phyloP scores from a whole-genome alignment of 2,888 invertebrate species.

The Drosophila stalkeri region DNA sequence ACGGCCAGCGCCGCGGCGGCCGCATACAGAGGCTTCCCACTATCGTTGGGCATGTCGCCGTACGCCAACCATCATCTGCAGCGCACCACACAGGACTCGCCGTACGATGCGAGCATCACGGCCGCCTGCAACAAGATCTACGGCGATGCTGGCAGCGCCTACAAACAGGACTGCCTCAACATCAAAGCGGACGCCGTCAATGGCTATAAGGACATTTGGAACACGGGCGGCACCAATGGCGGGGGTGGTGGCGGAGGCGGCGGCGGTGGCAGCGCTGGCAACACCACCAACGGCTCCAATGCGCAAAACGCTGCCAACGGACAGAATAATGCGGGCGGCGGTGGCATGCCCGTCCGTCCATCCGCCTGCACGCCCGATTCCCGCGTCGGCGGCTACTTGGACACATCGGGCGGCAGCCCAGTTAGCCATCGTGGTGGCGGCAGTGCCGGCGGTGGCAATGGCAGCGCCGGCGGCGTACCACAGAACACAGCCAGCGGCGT shows the following conservation, averaged over 20 bases:
- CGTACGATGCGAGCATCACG: constrained; percentile 95
- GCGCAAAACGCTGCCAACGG: constrained; percentile 85
- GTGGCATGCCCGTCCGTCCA: constrained; percentile 89
- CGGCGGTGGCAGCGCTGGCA: constrained; percentile 86
- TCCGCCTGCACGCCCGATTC: constrained; percentile 96
- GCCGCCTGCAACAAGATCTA: constrained; percentile 91
- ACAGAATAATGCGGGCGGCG: constrained; percentile 86
- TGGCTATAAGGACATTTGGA: constrained; percentile 89
- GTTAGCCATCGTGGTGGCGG: constrained; percentile 90
- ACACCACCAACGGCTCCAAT: constrained; percentile 76
- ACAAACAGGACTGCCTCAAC: constrained; percentile 91
- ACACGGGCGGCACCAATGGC: constrained; percentile 86
- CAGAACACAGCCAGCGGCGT: constrained; percentile 89
- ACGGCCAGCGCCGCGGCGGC: constrained; percentile 88
- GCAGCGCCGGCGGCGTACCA: constrained; percentile 86
- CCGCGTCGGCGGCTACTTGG: constrained; percentile 90
- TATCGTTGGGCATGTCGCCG: constrained; percentile 93
- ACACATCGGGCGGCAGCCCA: constrained; percentile 91
- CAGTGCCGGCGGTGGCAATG: constrained; percentile 86
- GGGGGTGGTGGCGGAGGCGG: constrained; percentile 86
- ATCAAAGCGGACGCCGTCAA: constrained; percentile 86
- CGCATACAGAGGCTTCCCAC: constrained; percentile 93
- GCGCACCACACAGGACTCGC: constrained; percentile 94
- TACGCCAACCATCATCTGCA: constrained; percentile 92
- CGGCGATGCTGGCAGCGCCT: constrained; percentile 84